phyloP scores from a whole-genome alignment of 2,113 vertebrate species.

The Cryptoleucopteryx plumbea region DNA sequence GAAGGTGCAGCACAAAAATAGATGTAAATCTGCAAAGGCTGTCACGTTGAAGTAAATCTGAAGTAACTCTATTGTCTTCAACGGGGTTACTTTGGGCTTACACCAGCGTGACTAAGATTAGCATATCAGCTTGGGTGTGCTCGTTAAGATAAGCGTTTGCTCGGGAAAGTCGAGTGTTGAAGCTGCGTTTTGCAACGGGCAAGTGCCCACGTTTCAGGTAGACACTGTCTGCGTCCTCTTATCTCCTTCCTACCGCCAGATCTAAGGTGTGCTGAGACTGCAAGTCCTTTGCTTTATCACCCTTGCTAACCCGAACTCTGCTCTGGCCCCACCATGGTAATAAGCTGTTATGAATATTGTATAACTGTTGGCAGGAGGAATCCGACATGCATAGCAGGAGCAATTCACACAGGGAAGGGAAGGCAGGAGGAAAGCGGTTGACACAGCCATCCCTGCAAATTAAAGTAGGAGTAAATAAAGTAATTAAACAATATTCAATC shows the following conservation, averaged over 20 bases:
- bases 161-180: background rate
- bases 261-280: background rate
- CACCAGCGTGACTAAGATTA: conserved; percentile 40
- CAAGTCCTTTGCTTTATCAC: background rate
- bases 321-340: background rate
- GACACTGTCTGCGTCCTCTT: background rate
- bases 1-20: conserved; percentile 16
- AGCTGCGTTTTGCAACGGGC: background rate
- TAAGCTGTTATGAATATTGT: background rate
- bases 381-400: background rate
- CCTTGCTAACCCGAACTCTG: background rate
- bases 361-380: conserved; percentile 1
- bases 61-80: conserved; percentile 40
- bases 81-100: background rate
- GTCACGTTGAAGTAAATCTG: conserved; percentile 33
- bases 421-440: background rate
- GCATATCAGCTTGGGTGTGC: background rate
- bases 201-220: background rate
- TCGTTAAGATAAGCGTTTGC: rapidly evolving
- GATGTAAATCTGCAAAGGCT: conserved; percentile 20
- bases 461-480: background rate
- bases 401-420: background rate
- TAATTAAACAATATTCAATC: background rate
- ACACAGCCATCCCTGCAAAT: background rate
- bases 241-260: background rate